Percentiles rank a stretch among this genome's conserved stretches.
Evolutionary conservation across 2,113 vertebrate genomes (phyloP).

Genomic region (Nymphicus hollandicus): DNA sequence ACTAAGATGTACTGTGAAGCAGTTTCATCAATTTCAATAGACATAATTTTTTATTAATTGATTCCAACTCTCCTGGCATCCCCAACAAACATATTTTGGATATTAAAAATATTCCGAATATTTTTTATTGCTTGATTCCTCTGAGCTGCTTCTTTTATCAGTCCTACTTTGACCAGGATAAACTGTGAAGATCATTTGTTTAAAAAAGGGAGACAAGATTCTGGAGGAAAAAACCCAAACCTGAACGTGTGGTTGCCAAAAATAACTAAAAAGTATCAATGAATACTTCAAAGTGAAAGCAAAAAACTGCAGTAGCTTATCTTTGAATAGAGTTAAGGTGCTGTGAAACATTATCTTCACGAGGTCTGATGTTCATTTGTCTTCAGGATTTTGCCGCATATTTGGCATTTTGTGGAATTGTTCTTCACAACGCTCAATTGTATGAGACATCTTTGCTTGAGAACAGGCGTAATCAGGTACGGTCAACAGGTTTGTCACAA

Average conservation of each 20-base stretch:
- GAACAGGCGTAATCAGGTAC: constrained; percentile 92
- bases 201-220: neutral
- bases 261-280: neutral
- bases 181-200: neutral
- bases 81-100: neutral
- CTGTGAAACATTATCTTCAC: neutral
- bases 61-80: neutral
- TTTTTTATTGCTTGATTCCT: neutral
- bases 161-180: neutral
- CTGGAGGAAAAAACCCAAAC: neutral
- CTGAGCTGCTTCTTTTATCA: neutral
- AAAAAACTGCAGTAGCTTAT: neutral
- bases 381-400: constrained; percentile 92
- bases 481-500: neutral
- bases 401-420: constrained; percentile 95
- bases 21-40: neutral
- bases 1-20: neutral
- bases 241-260: neutral
- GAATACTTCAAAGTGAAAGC: neutral
- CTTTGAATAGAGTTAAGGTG: neutral
- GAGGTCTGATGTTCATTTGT: neutral
- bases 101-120: neutral
- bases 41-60: neutral
- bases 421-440: constrained; percentile 94
- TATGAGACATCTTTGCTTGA: constrained; percentile 95